phyloP scores from a whole-genome alignment of 2,113 vertebrate genomes.

The Pycnonotus jocosus region DNA sequence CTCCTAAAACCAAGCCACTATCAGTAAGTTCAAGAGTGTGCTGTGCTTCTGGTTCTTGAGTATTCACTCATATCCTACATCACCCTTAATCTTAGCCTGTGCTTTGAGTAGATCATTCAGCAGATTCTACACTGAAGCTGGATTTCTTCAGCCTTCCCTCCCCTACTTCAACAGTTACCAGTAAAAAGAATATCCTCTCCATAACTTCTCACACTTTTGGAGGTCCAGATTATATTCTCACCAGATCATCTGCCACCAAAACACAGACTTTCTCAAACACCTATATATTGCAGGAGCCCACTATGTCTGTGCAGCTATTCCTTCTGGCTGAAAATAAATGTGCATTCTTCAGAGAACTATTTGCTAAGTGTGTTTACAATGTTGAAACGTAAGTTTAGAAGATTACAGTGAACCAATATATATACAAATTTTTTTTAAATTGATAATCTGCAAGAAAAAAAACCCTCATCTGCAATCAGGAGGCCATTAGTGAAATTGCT shows the following conservation, averaged over 20 bases:
- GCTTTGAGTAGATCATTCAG: neutral
- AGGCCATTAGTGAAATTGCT: neutral
- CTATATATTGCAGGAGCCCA: neutral
- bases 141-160: neutral
- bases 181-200: neutral
- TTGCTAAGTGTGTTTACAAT: neutral
- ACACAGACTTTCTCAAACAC: neutral
- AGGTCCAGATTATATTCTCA: neutral
- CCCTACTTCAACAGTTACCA: neutral
- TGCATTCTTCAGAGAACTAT: neutral
- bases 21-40: neutral
- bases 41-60: neutral
- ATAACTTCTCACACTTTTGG: neutral
- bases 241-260: neutral
- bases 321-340: neutral
- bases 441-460: neutral
- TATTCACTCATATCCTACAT: neutral
- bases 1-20: neutral
- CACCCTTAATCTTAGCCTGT: neutral
- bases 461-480: neutral
- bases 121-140: neutral
- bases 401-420: neutral
- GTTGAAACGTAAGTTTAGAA: neutral
- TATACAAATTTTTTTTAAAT: neutral
- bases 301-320: neutral